Conservation (phyloP, 2,797 vertebrate species). For the Crocidura indochinensis region DNA sequence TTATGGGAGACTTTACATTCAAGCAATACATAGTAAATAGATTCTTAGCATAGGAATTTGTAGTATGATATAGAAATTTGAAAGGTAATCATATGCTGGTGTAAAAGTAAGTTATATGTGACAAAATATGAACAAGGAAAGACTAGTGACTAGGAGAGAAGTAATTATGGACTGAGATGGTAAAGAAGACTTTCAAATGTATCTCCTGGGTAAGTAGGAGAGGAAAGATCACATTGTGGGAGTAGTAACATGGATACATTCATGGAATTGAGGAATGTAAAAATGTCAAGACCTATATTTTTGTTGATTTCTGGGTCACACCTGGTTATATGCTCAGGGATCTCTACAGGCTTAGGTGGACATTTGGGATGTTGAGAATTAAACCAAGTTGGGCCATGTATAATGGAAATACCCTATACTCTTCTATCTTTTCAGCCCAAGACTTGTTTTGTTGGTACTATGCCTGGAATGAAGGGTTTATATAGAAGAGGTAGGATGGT, state of each 20-base stretch:
- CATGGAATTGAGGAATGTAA: background rate
- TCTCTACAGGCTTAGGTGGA: no score
- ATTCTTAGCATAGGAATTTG: background rate
- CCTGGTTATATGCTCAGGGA: no score
- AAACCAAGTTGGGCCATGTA: no score
- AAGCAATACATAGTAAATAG: constrained; percentile 21
- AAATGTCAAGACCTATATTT: background rate
- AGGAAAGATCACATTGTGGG: background rate
- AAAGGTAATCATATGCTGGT: constrained; percentile 15
- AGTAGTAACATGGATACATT: background rate
- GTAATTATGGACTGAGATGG: background rate
- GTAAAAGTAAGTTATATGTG: constrained; percentile 56
- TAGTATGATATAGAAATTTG: constrained; percentile 10
- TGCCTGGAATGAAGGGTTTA: constrained; percentile 7
- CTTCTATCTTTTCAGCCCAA: no score
- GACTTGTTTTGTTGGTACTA: no score
- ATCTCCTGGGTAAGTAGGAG: background rate
- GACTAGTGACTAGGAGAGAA: constrained; percentile 5
- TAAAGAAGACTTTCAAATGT: constrained; percentile 32
- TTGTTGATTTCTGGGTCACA: no score
- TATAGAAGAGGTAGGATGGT: background rate
- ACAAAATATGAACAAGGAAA: background rate
- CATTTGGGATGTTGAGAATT: no score
- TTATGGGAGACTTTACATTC: constrained; percentile 23
- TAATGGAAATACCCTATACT: no score